phyloP scores from a whole-genome alignment of 2,888 invertebrate genomes.

The Carterocephalus palaemon region DNA sequence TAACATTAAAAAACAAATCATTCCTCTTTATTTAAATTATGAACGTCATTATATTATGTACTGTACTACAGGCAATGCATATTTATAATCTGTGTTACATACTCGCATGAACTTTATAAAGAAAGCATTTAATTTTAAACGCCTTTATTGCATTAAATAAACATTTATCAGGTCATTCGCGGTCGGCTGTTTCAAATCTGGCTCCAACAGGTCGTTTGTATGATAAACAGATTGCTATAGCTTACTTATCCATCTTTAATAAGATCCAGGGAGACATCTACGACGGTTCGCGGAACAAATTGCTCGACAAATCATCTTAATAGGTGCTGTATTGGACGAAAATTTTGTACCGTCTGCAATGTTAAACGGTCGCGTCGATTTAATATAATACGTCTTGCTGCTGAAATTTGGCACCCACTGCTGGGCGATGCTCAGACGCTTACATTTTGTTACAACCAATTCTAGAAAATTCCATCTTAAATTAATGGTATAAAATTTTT shows the following conservation, averaged over 20 bases:
- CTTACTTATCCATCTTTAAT: constrained; percentile 26
- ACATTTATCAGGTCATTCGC: constrained; percentile 13
- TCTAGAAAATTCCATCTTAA: no score
- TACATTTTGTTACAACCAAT: no score
- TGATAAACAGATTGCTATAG: constrained; percentile 25
- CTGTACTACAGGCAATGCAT: no score
- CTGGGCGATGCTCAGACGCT: no score
- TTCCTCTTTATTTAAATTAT: no score
- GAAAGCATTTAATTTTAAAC: no score
- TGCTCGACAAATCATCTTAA: constrained; percentile 32
- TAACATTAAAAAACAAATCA: no score
- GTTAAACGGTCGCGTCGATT: constrained; percentile 26
- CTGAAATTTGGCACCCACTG: constrained; percentile 10
- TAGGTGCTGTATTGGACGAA: constrained; percentile 29
- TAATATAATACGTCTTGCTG: constrained; percentile 9
- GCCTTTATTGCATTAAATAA: not conserved
- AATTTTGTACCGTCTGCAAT: constrained; percentile 26
- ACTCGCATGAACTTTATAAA: no score
- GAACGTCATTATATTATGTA: no score
- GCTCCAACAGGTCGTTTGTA: constrained; percentile 20
- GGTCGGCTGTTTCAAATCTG: constrained; percentile 21
- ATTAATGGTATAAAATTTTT: no score
- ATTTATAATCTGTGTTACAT: no score
- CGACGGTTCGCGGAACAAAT: constrained; percentile 24
- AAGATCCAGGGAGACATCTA: constrained; percentile 17